Evolutionary conservation across 2,113 vertebrate species (phyloP), one percentile per base, ranked within the genome.

Genomic region (Saccopteryx leptura): DNA sequence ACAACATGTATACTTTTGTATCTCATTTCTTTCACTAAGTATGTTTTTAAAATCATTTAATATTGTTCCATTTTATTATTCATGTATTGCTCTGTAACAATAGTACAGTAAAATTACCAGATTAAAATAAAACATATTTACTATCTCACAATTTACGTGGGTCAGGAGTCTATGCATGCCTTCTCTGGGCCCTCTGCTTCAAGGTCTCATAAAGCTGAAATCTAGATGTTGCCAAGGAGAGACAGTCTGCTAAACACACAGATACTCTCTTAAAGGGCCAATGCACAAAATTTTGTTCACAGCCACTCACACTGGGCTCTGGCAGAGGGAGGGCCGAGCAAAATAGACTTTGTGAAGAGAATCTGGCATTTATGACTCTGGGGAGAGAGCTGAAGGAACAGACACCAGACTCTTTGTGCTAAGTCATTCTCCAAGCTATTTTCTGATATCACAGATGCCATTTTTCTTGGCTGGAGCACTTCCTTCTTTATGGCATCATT

Each of bases 21-120:
- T 75, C 48, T 88, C 23, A 23, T 7, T 63, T 81, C 48, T 81
- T 88, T 91, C 72, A 60, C 68, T 74, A 66, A 82, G 46, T 14
- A 31, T 78, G 24, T 79, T 79, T 90, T 52, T 78, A 15, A 56
- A 75, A 75, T 92, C 7, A 11, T 81, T 82, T 88, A 11, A 80
- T 81, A n/a, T 75, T 92, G 17, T 75, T 60, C 7, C 39, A 92
- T 68, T 75, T 2, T 60, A 72, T 82, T 75, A 75, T n/a, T 48
- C 60, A 95, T 76, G 39, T 88, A 82, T 58, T 82, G 52, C 39
- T 69, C 31, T 83, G 21, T 68, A 95, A 69, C 21, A 61, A 69
- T 82, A 92, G 76, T 81, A 66, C 33, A 19, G n/a, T 46, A 82
- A 58, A 81, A 6, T 46, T 72, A 76, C 24, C 23, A 15, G 31